These are phyloP conservation scores for Chunga burmeisteri DNA, from an alignment of 2,113 vertebrate species.

Conservation along the genomic window DNA sequence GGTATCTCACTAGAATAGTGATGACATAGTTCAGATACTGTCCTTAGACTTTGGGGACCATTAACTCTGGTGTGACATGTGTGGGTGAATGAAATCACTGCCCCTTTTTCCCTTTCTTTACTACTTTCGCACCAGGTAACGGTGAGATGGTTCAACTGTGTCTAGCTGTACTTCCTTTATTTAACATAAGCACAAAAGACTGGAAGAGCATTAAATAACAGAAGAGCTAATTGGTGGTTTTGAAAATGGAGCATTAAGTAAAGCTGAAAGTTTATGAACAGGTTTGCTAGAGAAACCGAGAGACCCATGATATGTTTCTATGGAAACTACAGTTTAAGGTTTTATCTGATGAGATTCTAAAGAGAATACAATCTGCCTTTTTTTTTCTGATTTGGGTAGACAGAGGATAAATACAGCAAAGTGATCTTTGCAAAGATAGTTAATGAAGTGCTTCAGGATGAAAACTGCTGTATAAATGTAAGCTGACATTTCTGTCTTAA, in stretches of 20 bases:
- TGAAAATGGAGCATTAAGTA: neutral
- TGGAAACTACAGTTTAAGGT: conserved; percentile 56
- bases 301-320: conserved; percentile 44
- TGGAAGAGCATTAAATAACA: neutral
- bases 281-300: neutral
- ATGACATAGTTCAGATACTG: neutral
- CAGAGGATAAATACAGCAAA: conserved; percentile 33
- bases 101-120: neutral
- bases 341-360: conserved; percentile 52
- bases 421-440: conserved; percentile 36
- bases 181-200: neutral
- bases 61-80: neutral
- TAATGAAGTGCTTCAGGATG: conserved; percentile 50
- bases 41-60: neutral
- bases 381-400: conserved; percentile 8
- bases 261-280: conserved; percentile 54
- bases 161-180: neutral
- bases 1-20: neutral
- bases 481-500: conserved; percentile 44
- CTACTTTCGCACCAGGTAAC: neutral
- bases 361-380: conserved; percentile 19
- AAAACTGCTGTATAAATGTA: neutral
- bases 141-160: neutral
- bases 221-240: neutral
- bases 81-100: neutral